Evolutionary conservation across 92 coral and sea anemone genomes (phyloP), one percentile per base, ranked within the genome.

Genomic region (Palythoa grandiflora): DNA sequence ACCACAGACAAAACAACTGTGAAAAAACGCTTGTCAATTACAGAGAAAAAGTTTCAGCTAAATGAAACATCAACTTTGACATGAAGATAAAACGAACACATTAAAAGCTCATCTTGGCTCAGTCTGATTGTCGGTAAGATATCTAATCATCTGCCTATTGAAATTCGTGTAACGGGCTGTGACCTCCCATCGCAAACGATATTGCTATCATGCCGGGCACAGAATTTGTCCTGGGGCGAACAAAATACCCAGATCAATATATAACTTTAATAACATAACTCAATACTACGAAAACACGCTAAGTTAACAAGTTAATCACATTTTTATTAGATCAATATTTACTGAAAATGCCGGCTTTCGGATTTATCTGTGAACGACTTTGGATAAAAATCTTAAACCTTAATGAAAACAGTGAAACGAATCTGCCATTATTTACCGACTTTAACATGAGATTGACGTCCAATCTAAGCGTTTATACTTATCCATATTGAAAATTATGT

Each of bases 171-270:
- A 39, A 5, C 40, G 9, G 1, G 15, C 53, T 44, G 5, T 12
- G 19, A 44, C 51, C 51, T 17, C 51, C 53, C 39, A 40, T 73
- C 55, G 78, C 53, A 73, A 50, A 40, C 48, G 47, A 48, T 73
- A 48, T 73, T 73, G 78, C 39, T 73, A 73, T 73, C 78, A 73
- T 28, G 28, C 28, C 28, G 28, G 78, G 19, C 78, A 73, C 78
- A n/a, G 78, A 73, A 40, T 40, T 73, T 73, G 9, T 14, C 78
- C 55, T 50, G 54, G 12, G 12, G 78, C 55, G 48, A 44, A 73
- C 39, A 17, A 73, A 44, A 73, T 48, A 44, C 51, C 36, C 36
- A 16, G 76, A 17, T 38, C 12, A 6, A 4, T 28, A 21, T 16
- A 72, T 12, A 39, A 39, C 19, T 72, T 38, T 21, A 36, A 72